Percentiles rank a stretch among this genome's conserved stretches.
phyloP scores from a whole-genome alignment of 2,888 invertebrate genomes.

The Atethmia centrago region DNA sequence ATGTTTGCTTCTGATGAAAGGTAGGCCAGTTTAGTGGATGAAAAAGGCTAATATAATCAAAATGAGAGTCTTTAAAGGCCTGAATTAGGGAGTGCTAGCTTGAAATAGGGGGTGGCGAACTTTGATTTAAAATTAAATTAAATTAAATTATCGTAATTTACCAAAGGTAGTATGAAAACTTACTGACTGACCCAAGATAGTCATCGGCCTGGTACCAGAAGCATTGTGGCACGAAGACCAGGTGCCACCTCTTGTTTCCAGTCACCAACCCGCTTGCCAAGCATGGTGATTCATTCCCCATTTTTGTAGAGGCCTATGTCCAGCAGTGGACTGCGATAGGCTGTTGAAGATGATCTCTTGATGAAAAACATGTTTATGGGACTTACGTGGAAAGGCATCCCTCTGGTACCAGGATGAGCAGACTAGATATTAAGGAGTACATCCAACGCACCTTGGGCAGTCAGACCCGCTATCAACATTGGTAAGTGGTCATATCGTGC shows the following conservation, averaged over 20 bases:
- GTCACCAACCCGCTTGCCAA: slow-evolving; percentile 65
- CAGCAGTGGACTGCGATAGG: slow-evolving; percentile 61
- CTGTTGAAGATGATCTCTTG: slow-evolving; percentile 61
- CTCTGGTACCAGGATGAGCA: slow-evolving; percentile 35
- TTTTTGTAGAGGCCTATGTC: slow-evolving; percentile 64
- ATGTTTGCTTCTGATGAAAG: neutral
- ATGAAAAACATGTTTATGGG: slow-evolving; percentile 47
- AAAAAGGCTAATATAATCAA: neutral
- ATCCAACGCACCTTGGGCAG: neutral
- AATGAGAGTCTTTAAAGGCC: neutral
- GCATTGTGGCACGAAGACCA: slow-evolving; percentile 47
- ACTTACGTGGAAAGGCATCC: slow-evolving; percentile 52
- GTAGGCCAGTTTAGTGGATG: no score
- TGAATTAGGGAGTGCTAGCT: no score
- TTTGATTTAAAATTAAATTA: neutral
- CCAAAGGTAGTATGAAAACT: slow-evolving; percentile 33
- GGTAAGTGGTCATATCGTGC: slow-evolving; percentile 3
- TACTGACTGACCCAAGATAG: slow-evolving; percentile 49
- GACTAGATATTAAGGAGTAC: neutral
- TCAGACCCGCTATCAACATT: neutral
- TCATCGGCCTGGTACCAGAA: slow-evolving; percentile 52
- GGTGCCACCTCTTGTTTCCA: slow-evolving; percentile 53
- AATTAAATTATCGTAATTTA: neutral
- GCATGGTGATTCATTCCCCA: slow-evolving; percentile 65
- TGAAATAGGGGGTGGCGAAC: neutral